A percentile compares a stretch with the other conserved stretches of the same genome.
phyloP scores from a whole-genome alignment of 2,797 vertebrate genomes.

The Tympanoctomys barrerae region DNA sequence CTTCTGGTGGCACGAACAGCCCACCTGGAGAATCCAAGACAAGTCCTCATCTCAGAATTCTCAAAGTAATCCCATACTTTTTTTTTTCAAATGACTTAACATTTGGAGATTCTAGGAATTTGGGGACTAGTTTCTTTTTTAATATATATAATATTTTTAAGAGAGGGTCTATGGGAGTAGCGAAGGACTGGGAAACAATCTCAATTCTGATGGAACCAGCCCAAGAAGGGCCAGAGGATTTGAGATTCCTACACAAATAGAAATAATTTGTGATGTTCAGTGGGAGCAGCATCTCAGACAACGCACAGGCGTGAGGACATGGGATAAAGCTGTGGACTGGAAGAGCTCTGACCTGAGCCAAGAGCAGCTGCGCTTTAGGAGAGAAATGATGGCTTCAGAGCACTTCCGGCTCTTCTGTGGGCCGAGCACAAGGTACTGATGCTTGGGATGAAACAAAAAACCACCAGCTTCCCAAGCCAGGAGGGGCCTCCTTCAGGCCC shows the following conservation, averaged over 20 bases:
- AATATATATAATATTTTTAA: neutral
- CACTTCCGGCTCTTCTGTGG: neutral
- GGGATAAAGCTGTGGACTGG: neutral
- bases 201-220: neutral
- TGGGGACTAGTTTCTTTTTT: neutral
- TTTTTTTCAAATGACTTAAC: neutral
- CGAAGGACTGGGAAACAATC: neutral
- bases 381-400: slow-evolving; percentile 64
- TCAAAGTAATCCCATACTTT: neutral
- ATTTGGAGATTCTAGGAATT: neutral
- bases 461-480: slow-evolving; percentile 82
- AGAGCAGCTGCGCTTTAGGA: neutral
- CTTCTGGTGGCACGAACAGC: neutral
- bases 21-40: neutral
- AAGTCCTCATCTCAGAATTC: neutral
- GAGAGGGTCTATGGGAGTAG: neutral
- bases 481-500: slow-evolving; percentile 89
- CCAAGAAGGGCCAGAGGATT: neutral
- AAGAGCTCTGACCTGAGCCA: slow-evolving; percentile 9
- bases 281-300: slow-evolving; percentile 23
- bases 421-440: neutral
- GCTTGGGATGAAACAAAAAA: slow-evolving; percentile 59
- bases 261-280: neutral
- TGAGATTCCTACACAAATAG: neutral
- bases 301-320: neutral